A percentile compares a stretch with the other conserved stretches of the same genome.
Conservation (phyloP, 2,113 vertebrate species). For the Corythornis madagascariensis region DNA sequence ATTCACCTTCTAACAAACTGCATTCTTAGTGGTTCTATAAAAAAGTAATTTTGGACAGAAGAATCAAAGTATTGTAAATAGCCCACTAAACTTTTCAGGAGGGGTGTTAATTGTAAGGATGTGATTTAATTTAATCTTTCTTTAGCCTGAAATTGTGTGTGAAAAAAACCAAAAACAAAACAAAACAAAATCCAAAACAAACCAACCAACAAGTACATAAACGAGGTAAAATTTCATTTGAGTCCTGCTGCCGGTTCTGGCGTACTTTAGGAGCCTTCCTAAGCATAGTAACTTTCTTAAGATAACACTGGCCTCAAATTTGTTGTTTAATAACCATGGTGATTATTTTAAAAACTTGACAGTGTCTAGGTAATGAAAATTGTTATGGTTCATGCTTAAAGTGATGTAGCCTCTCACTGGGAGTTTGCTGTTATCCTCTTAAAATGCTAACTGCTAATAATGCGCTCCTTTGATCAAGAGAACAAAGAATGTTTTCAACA, state of each 20-base stretch:
- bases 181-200: no score
- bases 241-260: background rate
- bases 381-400: background rate
- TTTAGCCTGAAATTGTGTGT: background rate
- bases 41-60: background rate
- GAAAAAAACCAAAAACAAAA: background rate
- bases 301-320: background rate
- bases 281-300: background rate
- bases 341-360: background rate
- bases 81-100: background rate
- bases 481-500: background rate
- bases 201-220: background rate
- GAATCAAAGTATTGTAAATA: background rate
- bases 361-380: background rate
- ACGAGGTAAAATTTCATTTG: background rate
- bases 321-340: background rate
- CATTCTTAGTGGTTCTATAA: background rate
- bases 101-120: background rate
- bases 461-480: background rate
- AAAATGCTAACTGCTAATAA: background rate
- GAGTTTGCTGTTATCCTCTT: background rate
- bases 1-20: background rate
- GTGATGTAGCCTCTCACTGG: background rate
- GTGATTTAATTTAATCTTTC: background rate
- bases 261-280: background rate